Base-by-base conservation (phyloP, 2,888 invertebrate species). In the Cephus nigrinus region DNA sequence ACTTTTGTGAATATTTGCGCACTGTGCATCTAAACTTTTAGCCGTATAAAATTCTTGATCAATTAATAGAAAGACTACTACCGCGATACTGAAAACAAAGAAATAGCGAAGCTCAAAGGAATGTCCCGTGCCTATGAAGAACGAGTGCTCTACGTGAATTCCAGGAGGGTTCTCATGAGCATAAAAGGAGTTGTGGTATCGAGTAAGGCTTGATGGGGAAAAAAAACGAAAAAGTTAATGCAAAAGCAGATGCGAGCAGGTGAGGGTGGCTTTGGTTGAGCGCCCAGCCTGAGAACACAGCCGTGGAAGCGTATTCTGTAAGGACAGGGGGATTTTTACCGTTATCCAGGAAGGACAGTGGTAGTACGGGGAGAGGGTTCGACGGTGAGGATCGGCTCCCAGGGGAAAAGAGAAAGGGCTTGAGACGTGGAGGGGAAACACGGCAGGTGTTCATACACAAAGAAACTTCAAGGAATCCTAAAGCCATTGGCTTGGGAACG, bases 371-470 rank as follows among this genome's bases (percentile, higher is more conserved):
- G 75, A 78, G 75, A 80, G 76, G 76, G 76, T 73, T 75, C 79
- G 74, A 80, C 79, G 79, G 75, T 68, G 74, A 72, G 79, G 73
- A 74, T 68, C 76, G 79, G 78, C 79, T 79, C 79, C 74, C 75
- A 76, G 79, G 77, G 78, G 76, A 82, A 82, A 83, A 80, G 76
- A 76, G 76, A 74, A 40, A 75, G 78, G 78, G 78, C 68, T 34
- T 35, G 75, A 77, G 81, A 83, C 81, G 83, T 85, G 86, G 86
- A 83, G 87, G 85, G 86, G 87, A 84, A 85, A 84, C 83, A 84
- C 84, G 86, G 86, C 88, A 89, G 88, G 88, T 88, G 88, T 89
- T 89, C 88, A 75, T 82, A 85, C 85, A 89, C 87, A 88, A 88
- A 89, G 88, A 88, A 87, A 86, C 85, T 83, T 81, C 87, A 87